Evolutionary conservation across 23 tunicate species (phyloP), one percentile per base, ranked within the genome.

Genomic region (Styela clava): DNA sequence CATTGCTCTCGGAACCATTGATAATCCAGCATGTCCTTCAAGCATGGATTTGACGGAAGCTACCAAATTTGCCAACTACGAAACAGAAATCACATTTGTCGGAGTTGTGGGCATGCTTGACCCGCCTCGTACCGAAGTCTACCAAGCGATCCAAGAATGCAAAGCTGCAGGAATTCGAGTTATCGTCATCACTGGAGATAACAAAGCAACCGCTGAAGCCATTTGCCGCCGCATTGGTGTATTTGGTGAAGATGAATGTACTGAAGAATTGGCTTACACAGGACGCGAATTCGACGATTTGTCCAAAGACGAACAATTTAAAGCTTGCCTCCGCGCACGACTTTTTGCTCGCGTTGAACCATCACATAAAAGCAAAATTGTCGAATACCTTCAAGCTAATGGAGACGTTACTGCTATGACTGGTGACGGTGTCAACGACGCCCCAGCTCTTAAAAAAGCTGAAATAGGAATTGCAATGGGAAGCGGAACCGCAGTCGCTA

Each of bases 391-490:
- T 16, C 99, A 95, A 70, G 81, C 79, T 31, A 90, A 90, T 74
- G 99, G 97, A 29, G 99, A 95, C 84, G 84, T 95, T 69, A 95
- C 99, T 32, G 99, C 99, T 24, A 95, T 95, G 99, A 95, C 99
- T 35, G 99, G 99, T 62, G 99, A 95, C 44, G 99, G 99, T 73
- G 99, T 95, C 2, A 95, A 95, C 68, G 99, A 95, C 68, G 99
- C 99, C 28, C 99, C 99, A 64, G 99, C 99, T 16, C 67, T 95
- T 35, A 95, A 95, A 61, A 95, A 95, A 52, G 96, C 99, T 34
- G 99, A 95, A 74, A 95, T 95, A 64, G 99, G 99, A 24, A 95
- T 95, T 73, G 99, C 96, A 52, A 95, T 95, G 99, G 99, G 99
- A 52, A 90, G 96, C 61, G 99, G 99, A 23, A 95, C 99, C 61